Percentiles rank a stretch among this genome's conserved stretches.
Evolutionary conservation across 2,113 vertebrate genomes (phyloP).

Genomic region (Myrmecobius fasciatus): DNA sequence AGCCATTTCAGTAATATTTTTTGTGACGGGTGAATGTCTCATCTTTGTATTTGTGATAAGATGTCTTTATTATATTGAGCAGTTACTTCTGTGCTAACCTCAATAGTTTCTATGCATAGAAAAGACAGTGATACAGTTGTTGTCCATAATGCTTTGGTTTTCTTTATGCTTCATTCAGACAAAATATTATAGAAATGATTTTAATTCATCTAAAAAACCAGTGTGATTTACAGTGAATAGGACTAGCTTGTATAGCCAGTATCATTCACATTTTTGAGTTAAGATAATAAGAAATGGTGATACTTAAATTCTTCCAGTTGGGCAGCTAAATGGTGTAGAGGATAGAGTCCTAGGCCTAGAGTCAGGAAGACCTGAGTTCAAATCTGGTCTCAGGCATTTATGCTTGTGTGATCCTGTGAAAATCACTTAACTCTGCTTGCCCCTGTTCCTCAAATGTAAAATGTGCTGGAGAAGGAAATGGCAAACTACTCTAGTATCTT

Average conservation of each 20-base stretch:
- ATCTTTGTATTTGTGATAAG: constrained; percentile 27
- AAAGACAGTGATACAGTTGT: no score
- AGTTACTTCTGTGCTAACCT: background rate
- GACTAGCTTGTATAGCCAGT: background rate
- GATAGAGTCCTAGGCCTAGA: background rate
- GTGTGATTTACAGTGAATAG: background rate
- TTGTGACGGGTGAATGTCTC: constrained; percentile 15
- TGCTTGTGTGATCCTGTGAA: background rate
- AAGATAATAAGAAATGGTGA: background rate
- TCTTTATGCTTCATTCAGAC: background rate
- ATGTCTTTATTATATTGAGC: constrained; percentile 38
- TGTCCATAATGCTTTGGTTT: background rate
- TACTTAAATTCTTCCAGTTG: background rate
- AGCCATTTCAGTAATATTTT: constrained; percentile 33
- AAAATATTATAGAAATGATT: background rate
- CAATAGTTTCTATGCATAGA: background rate
- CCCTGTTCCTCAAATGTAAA: background rate
- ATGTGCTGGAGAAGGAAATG: background rate
- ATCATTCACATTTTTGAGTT: background rate
- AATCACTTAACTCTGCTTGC: background rate
- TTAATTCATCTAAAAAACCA: background rate
- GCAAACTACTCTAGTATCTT: background rate
- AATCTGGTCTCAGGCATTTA: background rate
- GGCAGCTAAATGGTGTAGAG: background rate
- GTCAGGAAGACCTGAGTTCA: background rate